phyloP scores from a whole-genome alignment of 2,797 vertebrate genomes.

The Siniperca scherzeri region DNA sequence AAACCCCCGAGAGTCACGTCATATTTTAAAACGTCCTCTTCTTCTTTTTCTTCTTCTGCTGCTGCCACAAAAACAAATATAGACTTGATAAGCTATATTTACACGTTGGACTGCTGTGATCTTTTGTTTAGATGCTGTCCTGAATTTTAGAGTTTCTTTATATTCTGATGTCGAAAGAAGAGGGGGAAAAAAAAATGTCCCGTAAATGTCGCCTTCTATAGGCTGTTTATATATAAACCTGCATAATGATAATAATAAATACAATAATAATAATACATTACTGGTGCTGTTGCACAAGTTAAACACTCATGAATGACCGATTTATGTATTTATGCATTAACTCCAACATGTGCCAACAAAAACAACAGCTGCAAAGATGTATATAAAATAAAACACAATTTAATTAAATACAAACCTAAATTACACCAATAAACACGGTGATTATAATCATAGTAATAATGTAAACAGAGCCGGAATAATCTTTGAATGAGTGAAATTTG shows the following conservation, averaged over 20 bases:
- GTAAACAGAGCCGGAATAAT: not conserved
- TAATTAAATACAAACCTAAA: not conserved
- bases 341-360: not conserved
- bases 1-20: conserved; percentile 81
- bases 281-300: not conserved
- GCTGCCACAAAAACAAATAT: not conserved
- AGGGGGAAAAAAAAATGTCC: not conserved
- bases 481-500: too few relatives aligned
- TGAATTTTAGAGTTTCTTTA: not conserved
- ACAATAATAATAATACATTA: not conserved
- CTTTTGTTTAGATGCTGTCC: not conserved
- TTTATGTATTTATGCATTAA: not conserved
- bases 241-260: not conserved
- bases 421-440: not conserved
- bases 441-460: not conserved
- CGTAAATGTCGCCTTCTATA: not conserved
- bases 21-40: conserved; percentile 58
- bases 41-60: conserved; percentile 6
- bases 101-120: conserved; percentile 19
- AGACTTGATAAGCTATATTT: conserved; percentile 17
- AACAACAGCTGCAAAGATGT: not conserved
- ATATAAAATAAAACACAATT: not conserved
- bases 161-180: not conserved
- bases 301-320: not conserved
- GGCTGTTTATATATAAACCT: not conserved